phyloP scores from a whole-genome alignment of 2,888 invertebrate genomes.

The Campoletis raptor region DNA sequence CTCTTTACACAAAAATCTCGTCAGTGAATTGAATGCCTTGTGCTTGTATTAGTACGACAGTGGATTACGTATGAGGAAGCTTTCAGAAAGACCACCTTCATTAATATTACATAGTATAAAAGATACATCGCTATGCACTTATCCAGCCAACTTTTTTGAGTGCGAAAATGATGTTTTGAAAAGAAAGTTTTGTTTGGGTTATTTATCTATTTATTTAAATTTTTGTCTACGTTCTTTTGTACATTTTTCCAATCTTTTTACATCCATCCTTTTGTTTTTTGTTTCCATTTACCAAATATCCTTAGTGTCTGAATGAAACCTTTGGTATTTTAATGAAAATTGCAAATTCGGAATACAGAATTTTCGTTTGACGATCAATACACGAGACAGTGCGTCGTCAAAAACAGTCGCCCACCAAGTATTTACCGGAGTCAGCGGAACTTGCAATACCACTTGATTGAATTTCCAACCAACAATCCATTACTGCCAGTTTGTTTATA shows the following conservation, averaged over 20 bases:
- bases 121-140: neutral
- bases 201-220: neutral
- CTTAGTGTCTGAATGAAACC: neutral
- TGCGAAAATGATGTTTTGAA: neutral
- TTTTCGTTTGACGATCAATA: neutral
- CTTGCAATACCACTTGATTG: neutral
- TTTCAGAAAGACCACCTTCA: slow-evolving; percentile 4
- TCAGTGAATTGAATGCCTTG: neutral
- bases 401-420: neutral
- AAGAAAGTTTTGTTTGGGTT: neutral
- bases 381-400: neutral
- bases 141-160: neutral
- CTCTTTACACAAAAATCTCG: neutral
- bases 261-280: neutral
- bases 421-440: neutral
- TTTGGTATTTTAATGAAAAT: neutral
- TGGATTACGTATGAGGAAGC: slow-evolving; percentile 42
- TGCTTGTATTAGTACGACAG: slow-evolving; percentile 1
- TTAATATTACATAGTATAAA: slow-evolving; percentile 29
- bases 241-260: neutral
- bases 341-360: neutral
- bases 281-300: neutral
- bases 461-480: neutral
- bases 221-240: neutral
- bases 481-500: neutral